These are phyloP conservation scores for Amphilophus citrinellus DNA, from an alignment of 2,113 vertebrate species.

Conservation along the genomic window DNA sequence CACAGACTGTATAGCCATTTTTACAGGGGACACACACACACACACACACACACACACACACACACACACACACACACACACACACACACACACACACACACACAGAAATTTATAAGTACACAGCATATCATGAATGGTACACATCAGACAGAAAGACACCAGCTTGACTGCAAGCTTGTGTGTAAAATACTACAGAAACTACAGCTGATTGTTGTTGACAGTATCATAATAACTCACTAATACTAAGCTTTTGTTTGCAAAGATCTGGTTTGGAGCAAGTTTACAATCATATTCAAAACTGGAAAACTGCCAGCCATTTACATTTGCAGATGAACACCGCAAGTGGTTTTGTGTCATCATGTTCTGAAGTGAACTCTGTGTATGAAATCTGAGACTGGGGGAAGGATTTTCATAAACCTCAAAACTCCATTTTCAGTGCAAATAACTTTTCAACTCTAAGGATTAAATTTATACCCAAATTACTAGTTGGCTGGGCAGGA, in stretches of 20 bases:
- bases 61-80: too few relatives aligned
- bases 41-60: too few relatives aligned
- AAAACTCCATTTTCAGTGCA: not conserved
- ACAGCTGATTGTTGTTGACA: not conserved
- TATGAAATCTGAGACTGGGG: not conserved
- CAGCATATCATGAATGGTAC: constrained; percentile 29
- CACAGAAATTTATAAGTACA: not conserved
- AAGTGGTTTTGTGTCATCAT: not conserved
- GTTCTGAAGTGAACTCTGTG: not conserved
- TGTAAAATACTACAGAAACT: not conserved
- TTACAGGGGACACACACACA: constrained; percentile 38
- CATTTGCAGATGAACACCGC: not conserved
- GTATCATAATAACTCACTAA: not conserved
- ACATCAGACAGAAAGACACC: not conserved
- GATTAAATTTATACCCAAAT: constrained; percentile 1
- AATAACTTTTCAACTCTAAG: not conserved
- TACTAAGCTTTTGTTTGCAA: not conserved
- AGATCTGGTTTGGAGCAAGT: constrained; percentile 7
- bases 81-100: constrained; percentile 21
- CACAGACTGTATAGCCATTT: constrained; percentile 80
- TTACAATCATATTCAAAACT: not conserved
- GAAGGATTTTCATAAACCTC: constrained; percentile 3
- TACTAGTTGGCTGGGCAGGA: not conserved
- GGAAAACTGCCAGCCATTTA: not conserved
- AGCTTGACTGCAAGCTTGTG: not conserved